Base-by-base conservation (phyloP, 2,888 invertebrate species). In the Drosophila leonis region DNA sequence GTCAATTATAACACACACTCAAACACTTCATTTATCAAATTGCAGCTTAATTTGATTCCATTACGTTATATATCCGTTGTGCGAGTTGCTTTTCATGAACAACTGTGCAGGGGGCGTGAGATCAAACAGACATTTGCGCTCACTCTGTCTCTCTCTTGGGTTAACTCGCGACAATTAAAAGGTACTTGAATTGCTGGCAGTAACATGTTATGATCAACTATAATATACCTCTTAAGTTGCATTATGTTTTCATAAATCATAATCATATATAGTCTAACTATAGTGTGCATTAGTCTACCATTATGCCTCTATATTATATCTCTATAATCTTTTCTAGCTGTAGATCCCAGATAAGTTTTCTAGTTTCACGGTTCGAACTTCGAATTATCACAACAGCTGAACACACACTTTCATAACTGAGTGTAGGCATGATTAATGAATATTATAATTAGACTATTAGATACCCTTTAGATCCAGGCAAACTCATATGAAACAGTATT, bases 61-160 rank as follows among this genome's bases (percentile, higher is more conserved):
- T 79, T 72, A 66, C 42, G 60, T 55, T 55, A 77, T 71, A 72
- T 75, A 71, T 71, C 65, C 73, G 63, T 35, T 44, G 20, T 29
- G 20, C 24, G 24, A 12, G 9, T 4, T 37, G 18, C 27, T 18
- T 24, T 33, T 20, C 51, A 35, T 15, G 33, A 15, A 13, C 51
- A 20, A 31, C 18, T 12, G 20, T 13, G 49, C 27, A 24, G 18
- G 41, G 27, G n/a, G 5, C 29, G 2, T 4, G 33, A 51, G 33
- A 51, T 33, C 51, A 35, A 52, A 52, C 35, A 10, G 51, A 52
- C 29, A 48, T n/a, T 48, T 13, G 6, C 10, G 8, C 29, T 57
- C 24, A 0, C 33, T 48, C 33, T 4, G 13, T 10, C 48, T 42
- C 48, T 72, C 65, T 55, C 62, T 8, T 24, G 59, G 12, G 52